Conservation (phyloP, 2,888 invertebrate genomes). For the Gymnocheta viridis region DNA sequence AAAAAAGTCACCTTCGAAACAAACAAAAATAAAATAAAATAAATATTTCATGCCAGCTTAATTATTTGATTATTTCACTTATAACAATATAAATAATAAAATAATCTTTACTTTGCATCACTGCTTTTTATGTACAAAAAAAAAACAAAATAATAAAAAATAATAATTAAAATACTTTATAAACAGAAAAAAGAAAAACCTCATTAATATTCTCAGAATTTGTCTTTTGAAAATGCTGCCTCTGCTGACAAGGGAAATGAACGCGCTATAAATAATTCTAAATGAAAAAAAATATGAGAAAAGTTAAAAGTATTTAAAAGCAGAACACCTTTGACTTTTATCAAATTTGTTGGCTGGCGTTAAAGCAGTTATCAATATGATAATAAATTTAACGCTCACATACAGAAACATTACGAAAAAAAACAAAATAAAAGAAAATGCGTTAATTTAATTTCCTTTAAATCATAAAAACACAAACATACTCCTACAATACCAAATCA, state of each 20-base stretch:
- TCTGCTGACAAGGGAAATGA: neutral
- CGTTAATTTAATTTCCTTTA: conserved; percentile 19
- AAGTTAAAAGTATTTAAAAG: neutral
- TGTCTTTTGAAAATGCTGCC: neutral
- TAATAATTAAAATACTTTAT: too few relatives aligned
- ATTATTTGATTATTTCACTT: too few relatives aligned
- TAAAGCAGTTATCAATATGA: neutral
- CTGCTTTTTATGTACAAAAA: neutral
- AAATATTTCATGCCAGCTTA: too few relatives aligned
- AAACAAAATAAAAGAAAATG: conserved; percentile 28
- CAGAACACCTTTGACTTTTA: neutral
- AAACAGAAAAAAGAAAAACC: neutral
- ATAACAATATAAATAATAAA: too few relatives aligned
- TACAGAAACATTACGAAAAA: neutral
- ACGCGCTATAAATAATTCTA: neutral
- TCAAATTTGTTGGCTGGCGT: neutral
- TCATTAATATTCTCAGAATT: neutral
- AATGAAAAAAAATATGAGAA: neutral
- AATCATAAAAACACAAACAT: conserved; percentile 43
- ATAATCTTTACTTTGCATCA: neutral
- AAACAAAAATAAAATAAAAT: too few relatives aligned
- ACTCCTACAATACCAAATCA: neutral
- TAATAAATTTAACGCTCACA: neutral
- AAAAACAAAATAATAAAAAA: too few relatives aligned
- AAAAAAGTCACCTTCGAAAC: too few relatives aligned